These are phyloP conservation scores for Linyphia triangularis DNA, from an alignment of 2,888 invertebrate species.

Conservation along the genomic window DNA sequence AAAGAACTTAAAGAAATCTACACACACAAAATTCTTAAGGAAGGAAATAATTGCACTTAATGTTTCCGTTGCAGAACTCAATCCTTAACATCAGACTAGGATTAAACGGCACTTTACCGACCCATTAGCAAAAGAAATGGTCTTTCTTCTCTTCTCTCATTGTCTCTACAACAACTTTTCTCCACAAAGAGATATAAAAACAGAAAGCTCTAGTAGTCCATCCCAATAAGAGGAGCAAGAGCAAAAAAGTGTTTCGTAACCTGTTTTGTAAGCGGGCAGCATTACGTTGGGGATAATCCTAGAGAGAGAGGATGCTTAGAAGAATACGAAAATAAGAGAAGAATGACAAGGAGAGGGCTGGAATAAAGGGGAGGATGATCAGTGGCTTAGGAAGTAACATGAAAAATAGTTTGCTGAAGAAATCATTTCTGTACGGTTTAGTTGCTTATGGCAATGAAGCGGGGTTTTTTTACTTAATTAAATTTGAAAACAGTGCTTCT, in stretches of 20 bases:
- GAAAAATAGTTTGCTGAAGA: not conserved
- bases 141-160: not conserved
- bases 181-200: not conserved
- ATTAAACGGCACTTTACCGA: conserved; percentile 3
- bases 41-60: not conserved
- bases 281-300: conserved; percentile 43
- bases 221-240: not conserved
- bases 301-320: not conserved
- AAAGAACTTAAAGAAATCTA: not conserved
- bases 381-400: not conserved
- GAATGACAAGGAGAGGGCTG: not conserved
- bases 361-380: not conserved
- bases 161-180: not conserved
- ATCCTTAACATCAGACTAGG: not conserved
- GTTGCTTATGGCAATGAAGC: not conserved
- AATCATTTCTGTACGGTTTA: not conserved
- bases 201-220: not conserved
- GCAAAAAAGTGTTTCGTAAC: conserved; percentile 23
- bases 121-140: conserved; percentile 3
- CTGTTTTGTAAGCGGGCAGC: conserved; percentile 58
- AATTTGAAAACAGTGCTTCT: too few species aligned
- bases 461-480: too few species aligned
- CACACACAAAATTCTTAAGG: not conserved
- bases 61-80: not conserved
- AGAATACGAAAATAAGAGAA: conserved; percentile 12